Conservation (phyloP, 1,140 invertebrate genomes). For the Chlorops oryzae region DNA sequence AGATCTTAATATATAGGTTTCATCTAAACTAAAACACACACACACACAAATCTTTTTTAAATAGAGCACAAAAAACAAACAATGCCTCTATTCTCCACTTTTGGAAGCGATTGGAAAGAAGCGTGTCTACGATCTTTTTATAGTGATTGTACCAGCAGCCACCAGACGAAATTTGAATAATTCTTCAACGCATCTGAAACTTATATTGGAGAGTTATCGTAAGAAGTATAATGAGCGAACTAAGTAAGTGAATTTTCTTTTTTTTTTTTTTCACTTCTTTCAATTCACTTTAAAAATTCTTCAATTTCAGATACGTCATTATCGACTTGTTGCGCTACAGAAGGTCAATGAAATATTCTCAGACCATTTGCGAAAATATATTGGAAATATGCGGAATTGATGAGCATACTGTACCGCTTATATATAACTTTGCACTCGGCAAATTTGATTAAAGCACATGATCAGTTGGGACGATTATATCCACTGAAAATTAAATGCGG, state of each 20-base stretch:
- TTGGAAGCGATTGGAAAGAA: slow-evolving; percentile 19
- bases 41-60: too few species aligned
- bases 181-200: slow-evolving; percentile 19
- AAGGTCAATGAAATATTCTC: slow-evolving; percentile 31
- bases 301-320: slow-evolving; percentile 29
- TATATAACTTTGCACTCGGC: slow-evolving; percentile 28
- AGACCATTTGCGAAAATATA: slow-evolving; percentile 27
- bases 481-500: too few species aligned
- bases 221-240: slow-evolving; percentile 27
- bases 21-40: too few species aligned
- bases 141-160: slow-evolving; percentile 33
- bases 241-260: slow-evolving; percentile 24
- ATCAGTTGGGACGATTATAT: too few species aligned
- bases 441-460: slow-evolving; percentile 25
- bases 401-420: slow-evolving; percentile 30
- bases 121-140: slow-evolving; percentile 32
- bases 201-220: slow-evolving; percentile 30
- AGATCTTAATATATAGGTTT: too few species aligned
- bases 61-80: slow-evolving; percentile 25
- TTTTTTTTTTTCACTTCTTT: neutral
- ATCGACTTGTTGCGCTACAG: slow-evolving; percentile 26
- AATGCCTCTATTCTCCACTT: slow-evolving; percentile 24
- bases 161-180: slow-evolving; percentile 31
- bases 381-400: slow-evolving; percentile 38
- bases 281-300: neutral